A percentile compares a stretch with the other conserved stretches of the same genome.
Conservation (phyloP, 1,140 invertebrate species). For the Drosophila fuyamai region DNA sequence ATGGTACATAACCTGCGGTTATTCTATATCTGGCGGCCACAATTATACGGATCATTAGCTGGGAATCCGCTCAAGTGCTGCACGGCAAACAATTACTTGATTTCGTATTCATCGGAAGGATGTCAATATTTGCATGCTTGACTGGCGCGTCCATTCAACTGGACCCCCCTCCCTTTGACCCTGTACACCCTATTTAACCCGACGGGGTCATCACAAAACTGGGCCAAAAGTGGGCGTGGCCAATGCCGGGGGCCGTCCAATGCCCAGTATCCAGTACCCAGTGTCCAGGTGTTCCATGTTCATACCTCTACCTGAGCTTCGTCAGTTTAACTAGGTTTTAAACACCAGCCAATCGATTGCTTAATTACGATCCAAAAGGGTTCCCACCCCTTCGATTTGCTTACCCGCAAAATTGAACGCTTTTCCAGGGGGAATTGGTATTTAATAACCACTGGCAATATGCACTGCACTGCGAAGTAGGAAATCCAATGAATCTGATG, state of each 20-base stretch:
- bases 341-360: slow-evolving; percentile 18
- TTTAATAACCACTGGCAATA: slow-evolving; percentile 17
- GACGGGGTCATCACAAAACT: slow-evolving; percentile 28
- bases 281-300: slow-evolving; percentile 9
- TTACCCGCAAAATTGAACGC: not conserved
- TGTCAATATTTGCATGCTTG: slow-evolving; percentile 39
- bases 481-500: no score
- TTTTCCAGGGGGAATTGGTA: not conserved
- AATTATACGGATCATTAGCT: slow-evolving; percentile 38
- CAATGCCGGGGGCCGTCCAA: not conserved
- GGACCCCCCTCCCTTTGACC: not conserved
- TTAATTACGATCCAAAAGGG: slow-evolving; percentile 35
- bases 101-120: slow-evolving; percentile 39
- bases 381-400: not conserved
- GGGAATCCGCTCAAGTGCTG: slow-evolving; percentile 34
- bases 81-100: slow-evolving; percentile 31
- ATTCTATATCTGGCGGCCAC: slow-evolving; percentile 10
- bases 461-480: not conserved
- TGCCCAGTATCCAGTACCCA: no score
- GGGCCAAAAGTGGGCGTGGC: slow-evolving; percentile 20
- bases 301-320: slow-evolving; percentile 3
- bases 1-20: not conserved
- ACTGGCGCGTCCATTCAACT: slow-evolving; percentile 5
- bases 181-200: slow-evolving; percentile 3
- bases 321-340: not conserved